Percentiles rank a stretch among this genome's conserved stretches.
Evolutionary conservation across 2,797 vertebrate genomes (phyloP).

Genomic region (Alectoris magna): DNA sequence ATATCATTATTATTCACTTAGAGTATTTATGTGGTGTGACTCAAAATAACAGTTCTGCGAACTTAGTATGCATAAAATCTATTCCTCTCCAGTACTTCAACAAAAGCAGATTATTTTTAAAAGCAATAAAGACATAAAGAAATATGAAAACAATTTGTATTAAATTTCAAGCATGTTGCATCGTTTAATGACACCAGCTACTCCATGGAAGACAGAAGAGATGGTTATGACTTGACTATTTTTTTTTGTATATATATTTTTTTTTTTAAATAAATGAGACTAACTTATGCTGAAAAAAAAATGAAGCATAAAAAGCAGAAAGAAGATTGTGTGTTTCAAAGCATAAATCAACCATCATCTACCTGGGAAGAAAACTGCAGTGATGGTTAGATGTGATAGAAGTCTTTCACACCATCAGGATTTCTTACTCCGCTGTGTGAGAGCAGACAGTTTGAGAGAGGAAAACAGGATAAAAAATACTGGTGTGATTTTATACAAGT

Average conservation of each 20-base stretch:
- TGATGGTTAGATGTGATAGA: not conserved
- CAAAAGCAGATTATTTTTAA: not conserved
- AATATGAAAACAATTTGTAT: not conserved
- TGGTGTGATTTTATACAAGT: not conserved
- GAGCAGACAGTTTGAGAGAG: not conserved
- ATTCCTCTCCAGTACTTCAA: not conserved
- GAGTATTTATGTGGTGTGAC: not conserved
- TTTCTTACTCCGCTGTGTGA: not conserved
- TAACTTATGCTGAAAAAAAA: not conserved
- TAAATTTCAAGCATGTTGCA: not conserved
- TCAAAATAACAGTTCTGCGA: not conserved
- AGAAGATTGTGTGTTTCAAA: not conserved
- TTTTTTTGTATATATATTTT: not conserved
- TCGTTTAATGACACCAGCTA: not conserved
- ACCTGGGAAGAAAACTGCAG: not conserved
- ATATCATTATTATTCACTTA: not conserved
- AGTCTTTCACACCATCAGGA: not conserved
- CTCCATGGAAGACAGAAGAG: not conserved
- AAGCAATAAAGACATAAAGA: not conserved
- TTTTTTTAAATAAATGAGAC: not conserved
- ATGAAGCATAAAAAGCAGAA: not conserved
- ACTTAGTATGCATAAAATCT: not conserved
- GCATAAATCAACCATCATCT: not conserved
- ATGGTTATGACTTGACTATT: not conserved
- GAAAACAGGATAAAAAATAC: not conserved